Percentiles rank a stretch among this genome's conserved stretches.
phyloP scores from a whole-genome alignment of 1,140 invertebrate genomes.

The Neodiprion fabricii region DNA sequence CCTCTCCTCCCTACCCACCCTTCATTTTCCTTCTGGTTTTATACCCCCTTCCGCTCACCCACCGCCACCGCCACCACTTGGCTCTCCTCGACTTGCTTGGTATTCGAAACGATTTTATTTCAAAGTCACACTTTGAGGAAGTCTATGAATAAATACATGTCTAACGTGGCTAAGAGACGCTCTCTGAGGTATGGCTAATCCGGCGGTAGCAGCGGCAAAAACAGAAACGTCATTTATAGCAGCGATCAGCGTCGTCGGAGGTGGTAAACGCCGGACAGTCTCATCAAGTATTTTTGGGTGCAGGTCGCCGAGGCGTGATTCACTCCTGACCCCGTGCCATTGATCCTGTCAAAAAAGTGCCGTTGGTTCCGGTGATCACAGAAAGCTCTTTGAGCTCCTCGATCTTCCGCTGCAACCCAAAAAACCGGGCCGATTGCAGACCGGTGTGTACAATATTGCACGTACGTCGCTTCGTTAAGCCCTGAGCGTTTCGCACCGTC shows the following conservation, averaged over 20 bases:
- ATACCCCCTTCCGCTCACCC: neutral
- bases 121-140: neutral
- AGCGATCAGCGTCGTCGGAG: neutral
- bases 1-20: neutral
- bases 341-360: too few relatives aligned
- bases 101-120: neutral
- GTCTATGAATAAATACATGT: conserved; percentile 1
- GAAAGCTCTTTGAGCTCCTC: too few relatives aligned
- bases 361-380: too few relatives aligned
- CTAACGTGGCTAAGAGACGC: neutral
- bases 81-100: neutral
- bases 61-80: too few relatives aligned
- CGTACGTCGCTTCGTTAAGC: too few relatives aligned
- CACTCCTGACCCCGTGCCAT: too few relatives aligned
- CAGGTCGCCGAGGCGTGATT: neutral
- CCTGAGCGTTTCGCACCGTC: too few relatives aligned
- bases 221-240: neutral
- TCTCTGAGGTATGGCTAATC: neutral
- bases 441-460: too few relatives aligned
- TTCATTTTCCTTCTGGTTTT: too few relatives aligned
- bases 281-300: too few relatives aligned
- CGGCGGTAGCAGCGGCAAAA: neutral
- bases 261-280: neutral
- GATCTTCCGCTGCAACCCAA: too few relatives aligned
- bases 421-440: too few relatives aligned